A percentile compares a stretch with the other conserved stretches of the same genome.
Evolutionary conservation across 2,888 invertebrate genomes (phyloP).

Genomic region (Prenolepis imparis): DNA sequence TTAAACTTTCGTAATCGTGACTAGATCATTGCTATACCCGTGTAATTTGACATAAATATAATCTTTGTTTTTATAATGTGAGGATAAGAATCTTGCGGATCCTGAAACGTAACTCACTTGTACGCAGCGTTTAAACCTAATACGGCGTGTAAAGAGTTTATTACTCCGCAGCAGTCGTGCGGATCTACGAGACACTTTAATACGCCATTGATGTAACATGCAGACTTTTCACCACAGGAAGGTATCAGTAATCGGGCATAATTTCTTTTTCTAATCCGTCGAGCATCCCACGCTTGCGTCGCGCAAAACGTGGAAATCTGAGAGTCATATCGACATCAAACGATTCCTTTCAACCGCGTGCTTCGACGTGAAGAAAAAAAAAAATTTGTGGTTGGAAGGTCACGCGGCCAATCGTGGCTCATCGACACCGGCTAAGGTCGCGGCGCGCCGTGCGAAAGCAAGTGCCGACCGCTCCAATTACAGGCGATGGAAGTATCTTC

Average conservation of each 20-base stretch:
- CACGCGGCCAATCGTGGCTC: constrained; percentile 42
- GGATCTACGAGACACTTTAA: constrained; percentile 5
- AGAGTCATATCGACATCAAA: not conserved
- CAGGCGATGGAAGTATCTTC: constrained; percentile 66
- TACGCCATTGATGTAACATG: not conserved
- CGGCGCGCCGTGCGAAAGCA: constrained; percentile 83
- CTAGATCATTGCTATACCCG: constrained; percentile 15
- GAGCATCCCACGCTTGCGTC: not conserved
- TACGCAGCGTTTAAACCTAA: constrained; percentile 10
- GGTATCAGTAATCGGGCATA: not conserved
- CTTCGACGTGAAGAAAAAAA: not conserved
- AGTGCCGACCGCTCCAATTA: constrained; percentile 85
- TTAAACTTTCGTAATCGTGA: constrained; percentile 26
- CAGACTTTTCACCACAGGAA: not conserved
- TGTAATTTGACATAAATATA: constrained; percentile 22
- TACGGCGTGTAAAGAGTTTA: constrained; percentile 7
- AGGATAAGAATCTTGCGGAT: not conserved
- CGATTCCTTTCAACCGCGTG: not conserved
- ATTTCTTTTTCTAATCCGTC: constrained; percentile 9
- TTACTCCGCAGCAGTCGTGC: not conserved
- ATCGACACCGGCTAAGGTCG: constrained; percentile 58
- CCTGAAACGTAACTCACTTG: not conserved
- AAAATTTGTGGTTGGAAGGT: constrained; percentile 39
- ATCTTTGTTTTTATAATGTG: constrained; percentile 20
- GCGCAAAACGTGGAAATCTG: not conserved